Conservation (phyloP, 2,113 vertebrate species). For the Melanostigma gelatinosum region DNA sequence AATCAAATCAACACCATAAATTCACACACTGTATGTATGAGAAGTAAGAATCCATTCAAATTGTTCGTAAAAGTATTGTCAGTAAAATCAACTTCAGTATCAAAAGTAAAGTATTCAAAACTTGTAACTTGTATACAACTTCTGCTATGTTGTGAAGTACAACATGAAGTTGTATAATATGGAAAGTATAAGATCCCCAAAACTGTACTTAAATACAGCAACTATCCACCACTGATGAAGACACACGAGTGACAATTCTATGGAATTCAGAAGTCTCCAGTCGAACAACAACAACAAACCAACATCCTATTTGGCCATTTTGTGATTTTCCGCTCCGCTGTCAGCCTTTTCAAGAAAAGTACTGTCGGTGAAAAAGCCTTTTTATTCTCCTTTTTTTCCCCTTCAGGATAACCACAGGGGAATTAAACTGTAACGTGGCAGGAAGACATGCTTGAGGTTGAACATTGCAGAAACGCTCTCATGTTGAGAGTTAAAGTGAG, state of each 20-base stretch:
- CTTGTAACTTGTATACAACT: too few relatives aligned
- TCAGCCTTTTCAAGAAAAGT: background rate
- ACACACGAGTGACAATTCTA: background rate
- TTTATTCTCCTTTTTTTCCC: background rate
- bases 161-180: background rate
- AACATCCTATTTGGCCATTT: background rate
- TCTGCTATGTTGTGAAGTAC: background rate
- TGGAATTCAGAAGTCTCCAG: background rate
- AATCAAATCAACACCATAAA: background rate
- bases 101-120: background rate
- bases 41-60: background rate
- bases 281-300: background rate
- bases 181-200: background rate
- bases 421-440: background rate
- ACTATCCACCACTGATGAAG: background rate
- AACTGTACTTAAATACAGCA: background rate
- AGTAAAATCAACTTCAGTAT: background rate
- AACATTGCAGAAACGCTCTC: background rate
- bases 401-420: background rate
- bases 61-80: background rate
- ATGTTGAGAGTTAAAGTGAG: background rate
- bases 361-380: background rate
- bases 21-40: background rate
- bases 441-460: background rate
- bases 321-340: background rate